A percentile compares a stretch with the other conserved stretches of the same genome.
Conservation (phyloP, 2,888 invertebrate species). For the Entomobrya proxima region DNA sequence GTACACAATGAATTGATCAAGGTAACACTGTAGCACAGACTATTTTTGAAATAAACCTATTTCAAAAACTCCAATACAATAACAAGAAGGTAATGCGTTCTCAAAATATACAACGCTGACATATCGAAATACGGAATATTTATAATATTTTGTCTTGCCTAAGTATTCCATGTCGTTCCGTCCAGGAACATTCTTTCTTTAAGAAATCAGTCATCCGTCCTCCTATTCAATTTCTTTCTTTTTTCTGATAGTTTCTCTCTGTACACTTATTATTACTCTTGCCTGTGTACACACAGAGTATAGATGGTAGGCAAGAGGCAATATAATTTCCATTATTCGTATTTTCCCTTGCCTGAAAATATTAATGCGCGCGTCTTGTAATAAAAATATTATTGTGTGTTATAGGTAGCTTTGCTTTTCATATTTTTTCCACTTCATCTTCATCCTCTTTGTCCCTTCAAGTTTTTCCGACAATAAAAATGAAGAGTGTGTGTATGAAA, state of each 20-base stretch:
- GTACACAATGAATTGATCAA: no score
- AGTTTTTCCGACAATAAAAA: background rate
- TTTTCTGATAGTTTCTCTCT: background rate
- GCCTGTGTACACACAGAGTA: background rate
- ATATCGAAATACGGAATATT: no score
- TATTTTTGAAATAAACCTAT: no score
- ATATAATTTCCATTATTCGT: background rate
- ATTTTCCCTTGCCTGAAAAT: background rate
- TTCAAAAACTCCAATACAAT: no score
- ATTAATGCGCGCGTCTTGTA: background rate
- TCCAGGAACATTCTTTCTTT: background rate
- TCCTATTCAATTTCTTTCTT: background rate
- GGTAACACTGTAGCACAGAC: no score
- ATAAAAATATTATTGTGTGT: background rate
- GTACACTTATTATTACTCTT: background rate
- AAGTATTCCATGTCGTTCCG: background rate
- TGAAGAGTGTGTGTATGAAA: constrained; percentile 1
- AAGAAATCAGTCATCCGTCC: constrained; percentile 17
- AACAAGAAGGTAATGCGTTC: no score
- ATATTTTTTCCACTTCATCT: background rate
- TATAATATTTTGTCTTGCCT: no score
- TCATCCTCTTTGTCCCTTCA: background rate
- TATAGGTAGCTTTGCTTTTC: background rate
- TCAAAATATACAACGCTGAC: no score
- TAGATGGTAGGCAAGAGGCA: background rate